Base-by-base conservation (phyloP, 2,888 invertebrate species). In the Acanthoscelides obtectus region DNA sequence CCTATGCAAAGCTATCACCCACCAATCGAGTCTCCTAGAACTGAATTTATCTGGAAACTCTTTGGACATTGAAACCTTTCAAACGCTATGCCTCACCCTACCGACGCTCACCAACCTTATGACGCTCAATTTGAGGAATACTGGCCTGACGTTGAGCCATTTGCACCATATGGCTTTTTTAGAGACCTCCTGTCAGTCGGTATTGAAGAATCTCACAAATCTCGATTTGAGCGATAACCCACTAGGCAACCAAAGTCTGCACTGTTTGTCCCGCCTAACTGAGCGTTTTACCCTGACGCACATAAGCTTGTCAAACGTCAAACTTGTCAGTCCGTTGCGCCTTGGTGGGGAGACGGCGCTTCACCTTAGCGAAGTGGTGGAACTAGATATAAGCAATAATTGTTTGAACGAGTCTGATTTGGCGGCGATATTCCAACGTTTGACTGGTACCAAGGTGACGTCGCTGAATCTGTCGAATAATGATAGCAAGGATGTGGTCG, bases 181-280 rank as follows among this genome's bases (percentile, higher is more conserved):
- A 25, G 75, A 69, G 3, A 22, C 65, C 20, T 21, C 27, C 17
- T 67, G 72, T 12, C 63, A 2, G 1, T 65, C 71, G 0, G 67
- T 74, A 5, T 72, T 78, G 67, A 68, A 70, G 17, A 78, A 87
- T 12, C 78, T 93, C 67, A 87, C 88, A 78, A 87, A 89, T 73
- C 80, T 96, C 0, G 89, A 93, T 81, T 81, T 96, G 0, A 92
- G 92, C 78, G 89, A 89, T 75, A 96, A 96, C 85, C 67, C 70
- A 45, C 86, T 96, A 71, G 87, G 88, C 0, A 88, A 91, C 75
- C 83, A 83, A 65, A 86, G 88, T 75, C 74, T 88, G 0, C 79
- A 83, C 68, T 80, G 84, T 66, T 77, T 90, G 64, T 80, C 84
- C 2, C 81, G 79, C 22, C 85, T 87, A 69, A 86, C 86, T 64